Base-by-base conservation (phyloP, 2,113 vertebrate genomes). In the Apus apus region DNA sequence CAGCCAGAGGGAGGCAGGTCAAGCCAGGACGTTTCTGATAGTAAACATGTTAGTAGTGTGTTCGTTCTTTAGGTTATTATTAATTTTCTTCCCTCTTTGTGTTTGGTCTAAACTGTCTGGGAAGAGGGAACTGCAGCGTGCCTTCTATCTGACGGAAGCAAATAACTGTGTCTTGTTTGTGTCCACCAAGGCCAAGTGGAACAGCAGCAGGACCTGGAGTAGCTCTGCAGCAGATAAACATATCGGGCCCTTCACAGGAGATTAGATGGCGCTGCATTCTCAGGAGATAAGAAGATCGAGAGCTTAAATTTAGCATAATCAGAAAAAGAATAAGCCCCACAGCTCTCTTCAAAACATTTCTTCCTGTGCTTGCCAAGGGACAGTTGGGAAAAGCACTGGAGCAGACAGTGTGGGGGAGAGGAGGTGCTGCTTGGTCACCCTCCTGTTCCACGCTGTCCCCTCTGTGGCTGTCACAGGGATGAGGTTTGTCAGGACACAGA, bases 241-340 rank as follows among this genome's bases (percentile, higher is more conserved):
- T n/a, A 8, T 2, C 14, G 2, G 58, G 2, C 65, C 83, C 88
- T 71, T 9, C 18, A 5, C 60, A 4, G 86, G 77, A 72, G 93
- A 92, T 95, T 86, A 96, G 93, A 79, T 87, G 84, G 87, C n/a
- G 34, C 94, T 85, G 91, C 62, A 0, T 56, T 43, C 64, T 18
- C 84, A 46, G 89, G 11, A 58, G 87, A 58, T 95, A 91, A 94
- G 93, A 66, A 79, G 91, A 94, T 94, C 93, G 94, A 36, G 78
- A 73, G 87, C 67, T 94, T 94, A 91, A 89, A 94, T 83, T 82
- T 84, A 93, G 85, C 85, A 85, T 54, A 74, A 25, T 16, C 87
- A 18, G 91, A 30, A 93, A 51, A 54, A 48, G 56, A 73, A 53
- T 67, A 82, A 96, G 21, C 88, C 79, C 25, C 30, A 66, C 48